Base-by-base conservation (phyloP, 1,140 invertebrate species). In the Ganaspis sp. region DNA sequence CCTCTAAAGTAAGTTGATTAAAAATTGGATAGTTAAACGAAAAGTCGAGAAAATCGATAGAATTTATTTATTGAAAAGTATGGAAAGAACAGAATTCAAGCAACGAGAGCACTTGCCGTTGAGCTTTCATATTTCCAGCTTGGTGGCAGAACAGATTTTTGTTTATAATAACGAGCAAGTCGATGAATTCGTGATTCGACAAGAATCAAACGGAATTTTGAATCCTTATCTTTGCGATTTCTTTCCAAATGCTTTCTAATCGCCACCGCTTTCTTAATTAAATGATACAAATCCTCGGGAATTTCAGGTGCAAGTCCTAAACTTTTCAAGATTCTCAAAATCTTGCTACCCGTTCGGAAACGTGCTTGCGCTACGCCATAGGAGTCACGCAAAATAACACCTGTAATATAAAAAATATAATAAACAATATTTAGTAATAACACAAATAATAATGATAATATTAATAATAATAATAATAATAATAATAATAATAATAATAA, bases 51-150 rank as follows among this genome's bases (percentile, higher is more conserved):
- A 81, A 81, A 75, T 81, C 78, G 72, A 76, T 80, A 53, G 71
- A 72, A 34, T 15, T 23, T 78, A 38, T 84, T 85, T 86, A 84
- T 85, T 86, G 72, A 81, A 76, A 79, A 69, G 77, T 80, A 78
- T 69, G 83, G 75, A 58, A 58, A 26, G 26, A 58, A 72, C 53
- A 78, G 71, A 73, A 85, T 72, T 97, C 97, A 99, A 89, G 98
- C 97, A 78, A 99, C 98, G 89, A 99, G 93, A 88, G 98, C 98
- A 84, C 98, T 99, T 40, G 98, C 98, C 74, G 98, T 99, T 86
- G 96, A 96, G 26, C 97, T 98, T 92, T 99, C 98, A 88, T 99
- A 99, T 92, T 99, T 99, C 99, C 99, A 99, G 91, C 96, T 99
- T 19, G 98, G 98, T 69, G 98, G 94, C 58, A 99, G 93, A 71